A percentile compares a stretch with the other conserved stretches of the same genome.
phyloP scores from a whole-genome alignment of 1,140 invertebrate genomes.

The Aphelinus atriplicis region DNA sequence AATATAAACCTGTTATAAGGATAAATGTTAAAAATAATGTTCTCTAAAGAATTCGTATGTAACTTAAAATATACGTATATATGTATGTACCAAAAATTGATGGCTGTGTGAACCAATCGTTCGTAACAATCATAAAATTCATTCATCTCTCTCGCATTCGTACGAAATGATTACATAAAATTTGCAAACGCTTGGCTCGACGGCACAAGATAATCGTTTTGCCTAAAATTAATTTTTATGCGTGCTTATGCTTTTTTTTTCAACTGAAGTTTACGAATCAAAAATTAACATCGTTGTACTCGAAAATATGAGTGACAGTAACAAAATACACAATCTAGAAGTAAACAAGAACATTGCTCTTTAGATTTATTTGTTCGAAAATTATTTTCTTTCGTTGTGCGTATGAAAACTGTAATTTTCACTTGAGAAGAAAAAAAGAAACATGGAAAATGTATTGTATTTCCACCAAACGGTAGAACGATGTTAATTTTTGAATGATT shows the following conservation, averaged over 20 bases:
- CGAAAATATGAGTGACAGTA: neutral
- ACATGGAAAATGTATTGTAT: too few species aligned
- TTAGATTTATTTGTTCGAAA: too few species aligned
- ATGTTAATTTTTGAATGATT: too few species aligned
- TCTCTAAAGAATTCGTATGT: neutral
- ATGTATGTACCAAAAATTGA: neutral
- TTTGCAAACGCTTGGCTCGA: conserved; percentile 2
- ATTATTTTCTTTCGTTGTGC: too few species aligned
- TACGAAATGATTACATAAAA: neutral
- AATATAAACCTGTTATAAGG: neutral
- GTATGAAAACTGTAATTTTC: too few species aligned
- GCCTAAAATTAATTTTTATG: conserved; percentile 29
- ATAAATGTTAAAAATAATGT: conserved; percentile 15
- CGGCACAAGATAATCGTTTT: conserved; percentile 14
- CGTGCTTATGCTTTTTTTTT: conserved; percentile 26
- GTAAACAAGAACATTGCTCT: neutral
- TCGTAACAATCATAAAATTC: too few species aligned
- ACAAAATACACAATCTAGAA: neutral
- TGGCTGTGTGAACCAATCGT: too few species aligned
- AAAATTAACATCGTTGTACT: conserved; percentile 1
- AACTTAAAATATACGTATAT: conserved; percentile 10
- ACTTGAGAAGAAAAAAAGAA: too few species aligned
- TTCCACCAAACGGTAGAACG: too few species aligned
- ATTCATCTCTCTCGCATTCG: too few species aligned
- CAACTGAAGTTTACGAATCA: neutral